Evolutionary conservation across 1,140 invertebrate genomes (phyloP).

Genomic region (Ceratina calcarata): DNA sequence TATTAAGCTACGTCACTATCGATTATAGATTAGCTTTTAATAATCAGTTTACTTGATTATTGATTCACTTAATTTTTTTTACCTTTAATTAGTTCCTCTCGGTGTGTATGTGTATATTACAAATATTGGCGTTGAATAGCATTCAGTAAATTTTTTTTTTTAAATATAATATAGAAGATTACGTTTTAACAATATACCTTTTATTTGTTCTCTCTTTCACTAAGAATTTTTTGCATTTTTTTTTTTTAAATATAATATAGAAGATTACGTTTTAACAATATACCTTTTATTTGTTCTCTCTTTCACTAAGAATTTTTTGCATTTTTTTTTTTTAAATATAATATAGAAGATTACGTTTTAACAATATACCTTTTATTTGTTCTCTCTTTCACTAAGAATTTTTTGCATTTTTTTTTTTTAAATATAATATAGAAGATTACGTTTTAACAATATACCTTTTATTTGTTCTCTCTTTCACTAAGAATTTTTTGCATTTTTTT

Average conservation of each 20-base stretch:
- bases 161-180: slow-evolving; percentile 77
- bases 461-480: slow-evolving; percentile 51
- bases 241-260: slow-evolving; percentile 76
- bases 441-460: slow-evolving; percentile 75
- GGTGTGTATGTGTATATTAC: slow-evolving; percentile 57
- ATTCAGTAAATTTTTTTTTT: slow-evolving; percentile 71
- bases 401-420: slow-evolving; percentile 64
- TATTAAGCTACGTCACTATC: slow-evolving; percentile 71
- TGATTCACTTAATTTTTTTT: slow-evolving; percentile 70
- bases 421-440: slow-evolving; percentile 77
- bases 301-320: slow-evolving; percentile 3
- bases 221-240: slow-evolving; percentile 7
- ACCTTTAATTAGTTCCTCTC: slow-evolving; percentile 2
- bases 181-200: slow-evolving; percentile 76
- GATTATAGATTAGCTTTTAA: slow-evolving; percentile 76
- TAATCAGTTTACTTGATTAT: slow-evolving; percentile 76
- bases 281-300: slow-evolving; percentile 64
- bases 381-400: slow-evolving; percentile 9
- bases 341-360: slow-evolving; percentile 76
- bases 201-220: slow-evolving; percentile 57
- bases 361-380: slow-evolving; percentile 71
- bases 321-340: slow-evolving; percentile 74
- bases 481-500: slow-evolving; percentile 6
- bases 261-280: slow-evolving; percentile 77
- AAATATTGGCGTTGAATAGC: slow-evolving; percentile 75